phyloP scores from a whole-genome alignment of 2,113 vertebrate species.

The Oenanthe oenanthe region DNA sequence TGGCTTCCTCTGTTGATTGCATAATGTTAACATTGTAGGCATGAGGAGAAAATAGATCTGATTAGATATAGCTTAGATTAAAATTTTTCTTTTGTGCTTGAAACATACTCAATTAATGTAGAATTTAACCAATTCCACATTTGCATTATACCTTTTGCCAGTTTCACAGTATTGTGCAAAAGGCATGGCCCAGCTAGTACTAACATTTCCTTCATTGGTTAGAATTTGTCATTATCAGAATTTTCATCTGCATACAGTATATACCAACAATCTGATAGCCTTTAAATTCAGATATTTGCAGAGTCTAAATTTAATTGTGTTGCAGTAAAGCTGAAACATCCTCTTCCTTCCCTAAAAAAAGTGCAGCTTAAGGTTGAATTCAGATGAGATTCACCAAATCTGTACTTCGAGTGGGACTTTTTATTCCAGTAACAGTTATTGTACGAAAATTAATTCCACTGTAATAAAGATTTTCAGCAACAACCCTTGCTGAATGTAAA shows the following conservation, averaged over 20 bases:
- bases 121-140: not conserved
- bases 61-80: not conserved
- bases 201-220: not conserved
- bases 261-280: not conserved
- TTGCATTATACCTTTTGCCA: not conserved
- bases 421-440: not conserved
- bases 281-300: not conserved
- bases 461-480: not conserved
- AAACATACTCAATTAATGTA: not conserved
- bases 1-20: not conserved
- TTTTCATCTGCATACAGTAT: not conserved
- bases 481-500: not conserved
- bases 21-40: not conserved
- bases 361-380: fast-evolving
- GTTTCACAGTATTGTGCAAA: not conserved
- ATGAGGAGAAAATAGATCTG: not conserved
- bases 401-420: not conserved
- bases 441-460: not conserved
- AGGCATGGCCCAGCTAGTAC: not conserved
- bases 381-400: not conserved
- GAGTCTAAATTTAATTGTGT: not conserved
- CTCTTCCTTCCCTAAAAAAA: not conserved
- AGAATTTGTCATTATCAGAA: not conserved
- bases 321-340: not conserved
- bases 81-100: not conserved